Conservation (phyloP, 2,113 vertebrate species). For the Nipponia nippon region DNA sequence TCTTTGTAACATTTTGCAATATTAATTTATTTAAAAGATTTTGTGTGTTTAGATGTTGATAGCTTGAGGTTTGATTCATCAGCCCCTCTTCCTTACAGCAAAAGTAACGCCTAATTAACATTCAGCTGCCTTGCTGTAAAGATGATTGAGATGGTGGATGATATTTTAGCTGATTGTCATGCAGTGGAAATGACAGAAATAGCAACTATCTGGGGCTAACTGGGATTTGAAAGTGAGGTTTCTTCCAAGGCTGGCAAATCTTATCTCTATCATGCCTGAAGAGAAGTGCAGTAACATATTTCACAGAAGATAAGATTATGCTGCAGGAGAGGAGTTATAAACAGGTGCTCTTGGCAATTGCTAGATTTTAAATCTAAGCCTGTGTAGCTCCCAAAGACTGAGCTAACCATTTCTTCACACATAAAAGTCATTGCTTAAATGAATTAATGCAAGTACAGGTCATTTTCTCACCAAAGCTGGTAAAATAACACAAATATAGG, state of each 20-base stretch:
- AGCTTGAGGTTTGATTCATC: background rate
- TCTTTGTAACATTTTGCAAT: background rate
- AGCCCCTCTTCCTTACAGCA: background rate
- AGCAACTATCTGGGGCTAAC: background rate
- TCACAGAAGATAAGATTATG: conserved; percentile 27
- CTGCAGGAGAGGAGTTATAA: background rate
- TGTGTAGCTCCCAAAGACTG: background rate
- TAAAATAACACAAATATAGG: background rate
- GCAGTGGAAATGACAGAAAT: conserved; percentile 26
- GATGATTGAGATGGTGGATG: conserved; percentile 27
- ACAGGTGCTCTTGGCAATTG: background rate
- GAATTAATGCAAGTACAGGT: background rate
- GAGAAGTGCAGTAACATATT: conserved; percentile 4
- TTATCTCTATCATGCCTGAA: background rate
- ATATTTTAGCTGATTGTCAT: conserved; percentile 47
- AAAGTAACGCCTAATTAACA: conserved; percentile 21
- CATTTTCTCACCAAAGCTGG: background rate
- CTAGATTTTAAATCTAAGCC: background rate
- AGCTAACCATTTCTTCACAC: background rate
- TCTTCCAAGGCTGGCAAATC: conserved; percentile 25
- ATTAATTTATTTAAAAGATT: background rate
- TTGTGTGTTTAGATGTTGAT: background rate
- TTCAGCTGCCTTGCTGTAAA: conserved; percentile 2
- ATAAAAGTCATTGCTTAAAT: background rate
- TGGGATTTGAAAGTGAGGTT: conserved; percentile 10